Base-by-base conservation (phyloP, 2,797 vertebrate genomes). In the Karalla daura region DNA sequence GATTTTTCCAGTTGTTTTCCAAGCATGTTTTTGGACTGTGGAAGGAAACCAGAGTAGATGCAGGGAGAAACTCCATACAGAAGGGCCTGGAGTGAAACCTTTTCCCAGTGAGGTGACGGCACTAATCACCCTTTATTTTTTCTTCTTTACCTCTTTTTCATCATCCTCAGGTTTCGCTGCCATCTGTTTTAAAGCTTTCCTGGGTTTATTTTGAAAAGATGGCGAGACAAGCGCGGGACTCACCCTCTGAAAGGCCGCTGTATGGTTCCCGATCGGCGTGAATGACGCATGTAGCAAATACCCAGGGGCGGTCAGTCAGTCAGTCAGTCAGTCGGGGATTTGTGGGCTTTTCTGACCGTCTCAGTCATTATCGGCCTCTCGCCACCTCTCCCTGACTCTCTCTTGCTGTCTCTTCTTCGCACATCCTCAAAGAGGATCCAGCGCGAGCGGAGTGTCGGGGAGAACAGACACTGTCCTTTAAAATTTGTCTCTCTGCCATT, bases 301-400 rank as follows among this genome's bases (percentile, higher is more conserved):
- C 21, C 33, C 9, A 72, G 36, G 55, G 75, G 78, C 73, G 68
- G 47, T 52, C 56, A 52, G 45, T 30, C 28, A 30, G n/a, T n/a
- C n/a, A n/a, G n/a, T n/a, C n/a, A n/a, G n/a, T n/a, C n/a, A n/a
- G n/a, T 62, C 25, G n/a, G 45, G 55, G 56, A 59, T 68, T 45
- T 50, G 49, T 81, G 68, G 49, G 70, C 61, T 74, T 77, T 56
- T 63, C 70, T 60, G 71, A 53, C 69, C 50, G 35, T 66, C 66
- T 77, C 49, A 30, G 61, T 74, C 72, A 75, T 81, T 74, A 73
- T 73, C 45, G 20, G 40, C 55, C 14, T 70, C 70, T 81, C 83
- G n/a, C 65, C 53, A 14, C 56, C 50, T 72, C 69, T 61, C 39
- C 14, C 15, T 33, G 43, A 46, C 70, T 49, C 51, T 70, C 68